Evolutionary conservation across 2,888 invertebrate species (phyloP).

Genomic region (Branchellion lobata): DNA sequence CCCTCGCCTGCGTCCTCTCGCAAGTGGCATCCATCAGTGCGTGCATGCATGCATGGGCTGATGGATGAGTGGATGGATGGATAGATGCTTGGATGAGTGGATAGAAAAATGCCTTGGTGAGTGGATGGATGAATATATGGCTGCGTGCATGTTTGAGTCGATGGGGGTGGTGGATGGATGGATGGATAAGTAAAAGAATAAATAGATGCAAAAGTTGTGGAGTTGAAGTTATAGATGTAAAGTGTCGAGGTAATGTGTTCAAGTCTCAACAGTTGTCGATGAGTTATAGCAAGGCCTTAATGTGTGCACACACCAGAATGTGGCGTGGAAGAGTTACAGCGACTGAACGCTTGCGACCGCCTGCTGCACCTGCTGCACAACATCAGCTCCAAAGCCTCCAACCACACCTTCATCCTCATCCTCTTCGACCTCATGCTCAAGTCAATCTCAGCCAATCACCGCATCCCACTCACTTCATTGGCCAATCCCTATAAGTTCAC

Average conservation of each 20-base stretch:
- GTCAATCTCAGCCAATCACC: not conserved
- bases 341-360: not conserved
- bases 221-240: no score
- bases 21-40: slow-evolving; percentile 25
- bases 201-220: not conserved
- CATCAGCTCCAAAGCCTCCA: not conserved
- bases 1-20: slow-evolving; percentile 13
- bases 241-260: no score
- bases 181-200: not conserved
- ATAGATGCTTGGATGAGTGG: not conserved
- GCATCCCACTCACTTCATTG: not conserved
- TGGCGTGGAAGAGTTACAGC: slow-evolving; percentile 11
- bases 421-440: slow-evolving; percentile 37
- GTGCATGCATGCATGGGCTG: not conserved
- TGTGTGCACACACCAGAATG: slow-evolving; percentile 4
- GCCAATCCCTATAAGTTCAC: not conserved
- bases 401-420: slow-evolving; percentile 22
- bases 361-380: not conserved
- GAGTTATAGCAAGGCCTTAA: no score
- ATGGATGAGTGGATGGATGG: slow-evolving; percentile 5
- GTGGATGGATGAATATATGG: not conserved
- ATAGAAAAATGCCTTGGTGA: not conserved
- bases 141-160: no score
- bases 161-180: no score
- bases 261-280: slow-evolving; percentile 6